These are phyloP conservation scores for Hylyphantes graminicola DNA, from an alignment of 1,140 invertebrate genomes.

Conservation along the genomic window DNA sequence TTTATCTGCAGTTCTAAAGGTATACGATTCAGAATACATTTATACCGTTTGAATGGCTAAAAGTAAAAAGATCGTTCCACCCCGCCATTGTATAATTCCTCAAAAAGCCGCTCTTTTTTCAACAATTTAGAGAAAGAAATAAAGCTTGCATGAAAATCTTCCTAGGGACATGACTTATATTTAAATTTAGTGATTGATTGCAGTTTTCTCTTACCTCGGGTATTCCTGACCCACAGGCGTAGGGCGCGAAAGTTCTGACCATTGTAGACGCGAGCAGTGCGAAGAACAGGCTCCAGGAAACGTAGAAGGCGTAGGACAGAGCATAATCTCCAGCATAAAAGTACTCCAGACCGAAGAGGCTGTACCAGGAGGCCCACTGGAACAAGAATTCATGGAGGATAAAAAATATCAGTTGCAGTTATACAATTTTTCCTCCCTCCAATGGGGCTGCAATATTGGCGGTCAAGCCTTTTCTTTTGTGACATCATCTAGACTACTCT, in stretches of 20 bases:
- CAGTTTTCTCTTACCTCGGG: conserved; percentile 81
- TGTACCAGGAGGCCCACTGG: conserved; percentile 45
- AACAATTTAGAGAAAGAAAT: not conserved
- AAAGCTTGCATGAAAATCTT: not conserved
- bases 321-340: conserved; percentile 76
- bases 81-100: too few species aligned
- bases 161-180: not conserved
- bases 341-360: conserved; percentile 7
- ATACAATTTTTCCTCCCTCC: too few species aligned
- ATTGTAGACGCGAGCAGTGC: conserved; percentile 92
- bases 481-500: too few species aligned
- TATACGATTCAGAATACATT: too few species aligned
- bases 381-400: not conserved
- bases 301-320: conserved; percentile 93
- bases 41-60: not conserved
- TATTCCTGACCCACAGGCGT: conserved; percentile 99
- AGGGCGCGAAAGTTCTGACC: conserved; percentile 98
- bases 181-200: not conserved
- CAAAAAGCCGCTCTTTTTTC: not conserved
- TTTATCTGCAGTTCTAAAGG: too few species aligned
- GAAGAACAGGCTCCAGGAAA: conserved; percentile 92
- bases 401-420: too few species aligned
- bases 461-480: too few species aligned
- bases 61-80: not conserved
- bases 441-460: too few species aligned